These are phyloP conservation scores for Parapsyche elsis DNA, from an alignment of 1,140 invertebrate genomes.

Conservation along the genomic window DNA sequence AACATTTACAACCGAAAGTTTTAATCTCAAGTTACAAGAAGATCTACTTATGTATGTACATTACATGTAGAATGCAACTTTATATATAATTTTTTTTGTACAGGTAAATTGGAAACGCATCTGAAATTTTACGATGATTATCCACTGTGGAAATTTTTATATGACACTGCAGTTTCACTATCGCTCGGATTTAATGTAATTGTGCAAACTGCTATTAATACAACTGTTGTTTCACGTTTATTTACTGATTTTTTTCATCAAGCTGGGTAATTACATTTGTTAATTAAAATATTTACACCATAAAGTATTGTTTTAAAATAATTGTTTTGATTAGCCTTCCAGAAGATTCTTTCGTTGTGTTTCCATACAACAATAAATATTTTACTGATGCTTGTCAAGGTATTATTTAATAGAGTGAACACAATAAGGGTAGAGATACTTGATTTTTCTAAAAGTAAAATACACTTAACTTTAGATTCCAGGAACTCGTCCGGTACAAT, in stretches of 20 bases:
- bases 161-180: neutral
- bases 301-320: neutral
- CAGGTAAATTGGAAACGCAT: neutral
- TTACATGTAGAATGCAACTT: neutral
- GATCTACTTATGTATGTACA: too few relatives aligned
- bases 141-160: neutral
- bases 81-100: neutral
- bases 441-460: too few relatives aligned
- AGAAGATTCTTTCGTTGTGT: too few relatives aligned
- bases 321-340: neutral
- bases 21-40: neutral
- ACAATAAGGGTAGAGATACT: too few relatives aligned
- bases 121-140: neutral
- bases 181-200: neutral
- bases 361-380: too few relatives aligned
- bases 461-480: too few relatives aligned
- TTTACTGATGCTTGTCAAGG: too few relatives aligned
- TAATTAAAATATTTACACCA: neutral
- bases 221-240: neutral
- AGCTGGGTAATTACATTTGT: constrained; percentile 3
- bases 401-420: too few relatives aligned
- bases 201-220: neutral
- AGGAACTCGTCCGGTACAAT: constrained; percentile 47
- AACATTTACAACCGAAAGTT: neutral
- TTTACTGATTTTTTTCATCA: neutral